phyloP scores from a whole-genome alignment of 2,888 invertebrate species.

The Platycnemis pennipes region DNA sequence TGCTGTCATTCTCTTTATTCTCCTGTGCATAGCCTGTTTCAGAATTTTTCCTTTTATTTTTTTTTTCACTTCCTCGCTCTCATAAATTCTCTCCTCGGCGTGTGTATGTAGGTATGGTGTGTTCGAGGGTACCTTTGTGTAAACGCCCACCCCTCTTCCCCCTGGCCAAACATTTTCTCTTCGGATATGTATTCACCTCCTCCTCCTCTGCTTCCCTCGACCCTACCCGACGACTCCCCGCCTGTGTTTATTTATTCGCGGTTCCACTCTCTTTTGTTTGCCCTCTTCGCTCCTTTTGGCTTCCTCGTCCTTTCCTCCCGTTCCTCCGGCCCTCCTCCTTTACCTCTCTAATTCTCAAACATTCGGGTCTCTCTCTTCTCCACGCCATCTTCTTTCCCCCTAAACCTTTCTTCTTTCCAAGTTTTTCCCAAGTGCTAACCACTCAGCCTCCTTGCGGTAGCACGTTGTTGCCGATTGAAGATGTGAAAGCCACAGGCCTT shows the following conservation, averaged over 20 bases:
- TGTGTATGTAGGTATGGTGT: background rate
- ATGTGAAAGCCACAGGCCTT: too few relatives aligned
- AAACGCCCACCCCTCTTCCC: background rate
- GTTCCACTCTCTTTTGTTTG: constrained; percentile 14
- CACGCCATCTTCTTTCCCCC: too few relatives aligned
- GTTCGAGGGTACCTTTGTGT: background rate
- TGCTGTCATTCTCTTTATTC: background rate
- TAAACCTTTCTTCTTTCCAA: too few relatives aligned
- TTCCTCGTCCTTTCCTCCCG: background rate
- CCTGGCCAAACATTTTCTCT: background rate
- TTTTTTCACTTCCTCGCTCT: background rate
- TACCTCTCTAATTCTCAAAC: too few relatives aligned
- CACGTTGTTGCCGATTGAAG: too few relatives aligned
- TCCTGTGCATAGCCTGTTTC: background rate
- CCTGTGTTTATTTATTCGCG: background rate
- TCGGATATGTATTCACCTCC: constrained; percentile 3
- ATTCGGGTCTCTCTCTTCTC: too few relatives aligned
- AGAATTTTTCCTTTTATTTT: background rate
- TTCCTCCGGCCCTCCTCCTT: too few relatives aligned
- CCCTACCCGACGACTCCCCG: constrained; percentile 4
- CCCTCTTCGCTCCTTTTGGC: background rate
- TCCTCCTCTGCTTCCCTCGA: background rate
- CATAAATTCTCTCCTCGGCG: constrained; percentile 6
- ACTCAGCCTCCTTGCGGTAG: too few relatives aligned
- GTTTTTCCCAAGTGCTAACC: too few relatives aligned